These are phyloP conservation scores for Pleuronectes platessa DNA, from an alignment of 2,113 vertebrate genomes.

Conservation along the genomic window DNA sequence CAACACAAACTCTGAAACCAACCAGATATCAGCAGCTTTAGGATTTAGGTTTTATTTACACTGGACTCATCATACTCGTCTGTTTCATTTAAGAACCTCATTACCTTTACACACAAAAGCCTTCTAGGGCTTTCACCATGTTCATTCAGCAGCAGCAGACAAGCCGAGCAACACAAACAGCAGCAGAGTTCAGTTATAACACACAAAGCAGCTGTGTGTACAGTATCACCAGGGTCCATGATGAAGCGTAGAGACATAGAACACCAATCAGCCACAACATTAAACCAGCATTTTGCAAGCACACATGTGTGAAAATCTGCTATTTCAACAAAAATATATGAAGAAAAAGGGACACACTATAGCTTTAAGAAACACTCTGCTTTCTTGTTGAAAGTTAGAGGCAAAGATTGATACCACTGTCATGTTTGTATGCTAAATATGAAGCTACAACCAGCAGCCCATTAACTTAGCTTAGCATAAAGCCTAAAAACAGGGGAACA, in stretches of 20 bases:
- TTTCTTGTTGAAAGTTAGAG: too few relatives aligned
- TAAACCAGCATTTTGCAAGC: background rate
- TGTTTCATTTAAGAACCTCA: conserved; percentile 9
- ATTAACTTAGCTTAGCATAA: too few relatives aligned
- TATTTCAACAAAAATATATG: background rate
- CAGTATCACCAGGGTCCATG: background rate
- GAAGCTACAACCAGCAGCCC: too few relatives aligned
- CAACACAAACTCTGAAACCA: conserved; percentile 17
- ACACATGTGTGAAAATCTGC: background rate
- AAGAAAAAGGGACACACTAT: background rate
- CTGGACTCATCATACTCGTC: background rate
- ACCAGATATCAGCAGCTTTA: background rate
- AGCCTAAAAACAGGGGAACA: too few relatives aligned
- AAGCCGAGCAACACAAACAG: background rate
- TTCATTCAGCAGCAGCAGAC: conserved; percentile 15
- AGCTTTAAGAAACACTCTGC: background rate
- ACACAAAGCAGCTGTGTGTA: conserved; percentile 23
- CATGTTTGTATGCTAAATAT: too few relatives aligned
- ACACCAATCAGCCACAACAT: background rate
- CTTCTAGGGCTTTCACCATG: background rate
- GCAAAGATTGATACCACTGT: too few relatives aligned
- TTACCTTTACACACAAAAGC: background rate
- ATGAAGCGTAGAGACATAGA: background rate
- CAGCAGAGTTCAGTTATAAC: background rate
- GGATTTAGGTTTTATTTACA: conserved; percentile 19